Evolutionary conservation across 2,113 vertebrate species (phyloP), one percentile per base, ranked within the genome.

Genomic region (Acrocephalus arundinaceus): DNA sequence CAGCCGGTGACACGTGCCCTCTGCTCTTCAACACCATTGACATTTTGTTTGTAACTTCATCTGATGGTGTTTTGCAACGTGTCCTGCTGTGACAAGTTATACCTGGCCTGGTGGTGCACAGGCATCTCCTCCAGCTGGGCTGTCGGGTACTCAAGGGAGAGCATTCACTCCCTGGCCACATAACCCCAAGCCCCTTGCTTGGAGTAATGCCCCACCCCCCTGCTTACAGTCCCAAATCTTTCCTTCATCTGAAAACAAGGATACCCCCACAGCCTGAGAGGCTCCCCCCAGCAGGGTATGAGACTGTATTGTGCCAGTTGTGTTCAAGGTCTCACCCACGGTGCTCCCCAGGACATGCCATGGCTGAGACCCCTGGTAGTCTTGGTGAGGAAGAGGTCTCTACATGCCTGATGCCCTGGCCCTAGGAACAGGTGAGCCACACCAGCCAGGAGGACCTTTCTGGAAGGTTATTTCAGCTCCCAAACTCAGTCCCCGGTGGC

Each of bases 81-180:
- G 51, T 35, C 43, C 57, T 39, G 2, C 79, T 24, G 72, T 45
- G 71, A 52, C 41, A 7, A 31, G 67, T 18, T 37, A 5, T 23
- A 73, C 57, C 68, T 61, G 70, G 17, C 16, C 37, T 25, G 73
- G 28, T 41, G 85, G 27, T 0, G 5, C 19, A 2, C 3, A 6
- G 35, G 37, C 27, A 45, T 12, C 37, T 82, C 39, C 54, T 82
- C 24, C 39, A 45, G 63, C 58, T 14, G 67, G 46, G 82, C 74
- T 66, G 17, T 0, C 2, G 33, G 63, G 49, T 22, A 8, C 22
- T 8, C 39, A 10, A 4, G 0, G 0, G 48, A 37, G 4, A 63
- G 41, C 5, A 1, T 31, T 82, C 48, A 4, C 46, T 57, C 21
- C 23, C 31, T 5, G 22, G 30, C 45, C 68, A 37, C n/a, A 9